Evolutionary conservation across 2,797 vertebrate genomes (phyloP), one percentile per base, ranked within the genome.

Genomic region (Hippopotamyrus pictus): DNA sequence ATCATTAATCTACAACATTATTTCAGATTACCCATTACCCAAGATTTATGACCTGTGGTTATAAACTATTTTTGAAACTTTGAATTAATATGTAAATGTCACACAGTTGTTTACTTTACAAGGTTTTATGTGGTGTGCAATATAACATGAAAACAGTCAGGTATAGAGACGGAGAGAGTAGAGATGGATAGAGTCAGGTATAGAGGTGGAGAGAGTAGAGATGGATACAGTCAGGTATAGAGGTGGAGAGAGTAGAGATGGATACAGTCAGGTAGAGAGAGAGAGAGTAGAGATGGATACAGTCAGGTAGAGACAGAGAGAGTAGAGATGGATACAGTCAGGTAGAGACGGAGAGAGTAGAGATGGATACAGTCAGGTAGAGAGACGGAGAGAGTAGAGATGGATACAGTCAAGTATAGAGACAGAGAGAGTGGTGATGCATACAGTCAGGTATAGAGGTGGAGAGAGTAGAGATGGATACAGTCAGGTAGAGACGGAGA

Each of bases 371-470:
- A 83, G 37, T 48, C 79, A 48, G 79, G 44, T 83, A 48, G 22
- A 83, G 37, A 48, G 79, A 2, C 4, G 19, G 17, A 83, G 41
- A 79, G 33, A 33, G 69, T 8, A 76, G 12, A 14, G 9, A 83
- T 8, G 22, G 59, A 62, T 62, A 25, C 41, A 83, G 79, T 44
- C 37, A n/a, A 44, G 41, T 46, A n/a, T 4, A 46, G 6, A 22
- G 41, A 14, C 6, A 7, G 14, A 83, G 79, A 83, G 12, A n/a
- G n/a, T n/a, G n/a, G n/a, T n/a, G 44, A 73, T 3, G 50, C 5
- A 51, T 19, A 22, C 22, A 59, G 90, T 86, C 94, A 41, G 73
- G 12, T 44, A 44, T 79, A 25, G 73, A 44, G 37, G 0, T 5
- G 33, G 12, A 79, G 73, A 79, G 33, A 37, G 73, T 9, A 44